A percentile compares a stretch with the other conserved stretches of the same genome.
phyloP scores from a whole-genome alignment of 2,113 vertebrate genomes.

The Corythornis madagascariensis region DNA sequence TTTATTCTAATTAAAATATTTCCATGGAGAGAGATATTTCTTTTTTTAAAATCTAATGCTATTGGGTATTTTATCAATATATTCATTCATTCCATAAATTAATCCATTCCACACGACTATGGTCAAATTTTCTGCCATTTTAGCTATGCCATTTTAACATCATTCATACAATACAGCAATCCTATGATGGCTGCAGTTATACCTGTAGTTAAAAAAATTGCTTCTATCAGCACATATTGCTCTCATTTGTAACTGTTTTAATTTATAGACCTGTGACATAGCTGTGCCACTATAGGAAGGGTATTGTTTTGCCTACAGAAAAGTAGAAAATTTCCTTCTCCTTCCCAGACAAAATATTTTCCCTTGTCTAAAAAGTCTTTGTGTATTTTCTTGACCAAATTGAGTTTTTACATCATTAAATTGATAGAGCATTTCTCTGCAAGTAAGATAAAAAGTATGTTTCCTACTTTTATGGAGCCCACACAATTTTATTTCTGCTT shows the following conservation, averaged over 20 bases:
- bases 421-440: background rate
- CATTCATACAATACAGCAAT: background rate
- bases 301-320: background rate
- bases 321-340: background rate
- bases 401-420: background rate
- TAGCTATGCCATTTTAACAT: background rate
- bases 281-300: background rate
- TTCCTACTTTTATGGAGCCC: background rate
- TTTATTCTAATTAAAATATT: background rate
- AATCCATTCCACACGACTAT: background rate
- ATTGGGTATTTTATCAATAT: background rate
- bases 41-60: background rate
- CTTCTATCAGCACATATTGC: background rate
- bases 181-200: background rate
- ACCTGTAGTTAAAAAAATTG: background rate
- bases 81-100: background rate
- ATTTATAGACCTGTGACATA: background rate
- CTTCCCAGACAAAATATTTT: background rate
- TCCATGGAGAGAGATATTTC: background rate
- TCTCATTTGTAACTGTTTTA: background rate
- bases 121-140: background rate
- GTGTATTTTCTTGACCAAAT: background rate
- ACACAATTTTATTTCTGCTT: background rate
- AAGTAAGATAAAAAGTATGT: background rate
- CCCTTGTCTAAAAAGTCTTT: background rate